These are phyloP conservation scores for Bombus pascuorum DNA, from an alignment of 1,140 invertebrate species.

Conservation along the genomic window DNA sequence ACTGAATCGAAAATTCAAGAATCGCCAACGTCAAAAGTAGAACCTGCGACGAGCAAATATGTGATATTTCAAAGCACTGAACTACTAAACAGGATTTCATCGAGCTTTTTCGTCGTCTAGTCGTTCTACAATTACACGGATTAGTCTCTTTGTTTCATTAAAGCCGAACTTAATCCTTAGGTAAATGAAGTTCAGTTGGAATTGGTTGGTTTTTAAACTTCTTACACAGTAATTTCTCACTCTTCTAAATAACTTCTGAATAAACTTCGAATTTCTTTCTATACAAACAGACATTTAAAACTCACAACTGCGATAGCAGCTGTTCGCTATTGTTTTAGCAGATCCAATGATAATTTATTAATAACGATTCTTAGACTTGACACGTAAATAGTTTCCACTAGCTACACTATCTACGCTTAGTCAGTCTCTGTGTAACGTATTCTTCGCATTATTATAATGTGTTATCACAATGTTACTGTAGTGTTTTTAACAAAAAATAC, in stretches of 20 bases:
- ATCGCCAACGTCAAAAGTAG: neutral
- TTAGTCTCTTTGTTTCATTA: slow-evolving; percentile 13
- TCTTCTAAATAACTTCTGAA: neutral
- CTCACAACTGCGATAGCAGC: too few relatives aligned
- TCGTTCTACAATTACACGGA: neutral
- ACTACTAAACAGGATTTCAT: slow-evolving; percentile 13
- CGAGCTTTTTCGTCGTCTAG: neutral
- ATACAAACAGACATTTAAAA: neutral
- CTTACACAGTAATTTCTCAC: too few relatives aligned
- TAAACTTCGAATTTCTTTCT: neutral
- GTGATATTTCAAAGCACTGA: neutral
- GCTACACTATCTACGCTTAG: too few relatives aligned
- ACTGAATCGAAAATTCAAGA: neutral
- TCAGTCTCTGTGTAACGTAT: too few relatives aligned
- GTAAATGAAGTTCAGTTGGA: neutral
- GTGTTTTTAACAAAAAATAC: neutral
- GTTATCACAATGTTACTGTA: neutral
- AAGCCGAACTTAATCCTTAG: neutral
- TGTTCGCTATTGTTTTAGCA: neutral
- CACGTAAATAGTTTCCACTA: too few relatives aligned
- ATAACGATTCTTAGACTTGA: neutral
- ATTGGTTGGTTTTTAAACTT: neutral
- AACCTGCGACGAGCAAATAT: neutral
- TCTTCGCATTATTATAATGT: too few relatives aligned
- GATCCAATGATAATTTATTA: neutral